A percentile compares a stretch with the other conserved stretches of the same genome.
Conservation (phyloP, 2,113 vertebrate genomes). For the Sylvicapra grimmia region DNA sequence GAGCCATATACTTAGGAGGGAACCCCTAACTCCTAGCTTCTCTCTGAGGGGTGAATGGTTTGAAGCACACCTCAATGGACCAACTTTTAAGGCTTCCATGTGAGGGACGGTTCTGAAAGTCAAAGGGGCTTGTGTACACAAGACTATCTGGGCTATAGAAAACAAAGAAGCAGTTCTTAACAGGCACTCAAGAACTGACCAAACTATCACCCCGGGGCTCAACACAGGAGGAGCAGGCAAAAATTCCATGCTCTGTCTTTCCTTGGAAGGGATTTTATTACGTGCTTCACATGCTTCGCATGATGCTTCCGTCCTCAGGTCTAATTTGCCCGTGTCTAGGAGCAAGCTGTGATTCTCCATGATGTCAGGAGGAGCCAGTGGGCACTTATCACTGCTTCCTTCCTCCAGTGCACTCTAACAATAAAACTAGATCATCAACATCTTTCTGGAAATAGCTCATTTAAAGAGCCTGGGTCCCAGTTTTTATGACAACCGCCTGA, state of each 20-base stretch:
- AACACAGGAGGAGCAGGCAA: not conserved
- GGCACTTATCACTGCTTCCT: not conserved
- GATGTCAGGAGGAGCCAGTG: not conserved
- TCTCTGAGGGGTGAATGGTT: not conserved
- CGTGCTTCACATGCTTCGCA: not conserved
- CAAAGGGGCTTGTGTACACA: not conserved
- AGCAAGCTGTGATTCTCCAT: not conserved
- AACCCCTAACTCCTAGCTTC: not conserved
- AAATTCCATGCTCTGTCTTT: not conserved
- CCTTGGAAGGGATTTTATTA: not conserved
- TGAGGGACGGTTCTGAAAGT: not conserved
- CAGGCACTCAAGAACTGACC: not conserved
- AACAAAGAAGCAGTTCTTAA: not conserved
- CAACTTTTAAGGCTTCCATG: not conserved
- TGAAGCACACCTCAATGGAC: not conserved
- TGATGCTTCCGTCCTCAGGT: not conserved
- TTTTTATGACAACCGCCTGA: not conserved
- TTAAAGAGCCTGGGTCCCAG: not conserved
- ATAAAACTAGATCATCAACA: not conserved
- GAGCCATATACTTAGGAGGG: too few relatives aligned
- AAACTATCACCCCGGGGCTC: not conserved
- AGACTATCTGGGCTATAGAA: not conserved
- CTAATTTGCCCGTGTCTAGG: not conserved
- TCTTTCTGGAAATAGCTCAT: not conserved
- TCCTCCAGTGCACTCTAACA: not conserved